Evolutionary conservation across 2,888 invertebrate species (phyloP), one percentile per base, ranked within the genome.

Genomic region (Ecliptopera silaceata): DNA sequence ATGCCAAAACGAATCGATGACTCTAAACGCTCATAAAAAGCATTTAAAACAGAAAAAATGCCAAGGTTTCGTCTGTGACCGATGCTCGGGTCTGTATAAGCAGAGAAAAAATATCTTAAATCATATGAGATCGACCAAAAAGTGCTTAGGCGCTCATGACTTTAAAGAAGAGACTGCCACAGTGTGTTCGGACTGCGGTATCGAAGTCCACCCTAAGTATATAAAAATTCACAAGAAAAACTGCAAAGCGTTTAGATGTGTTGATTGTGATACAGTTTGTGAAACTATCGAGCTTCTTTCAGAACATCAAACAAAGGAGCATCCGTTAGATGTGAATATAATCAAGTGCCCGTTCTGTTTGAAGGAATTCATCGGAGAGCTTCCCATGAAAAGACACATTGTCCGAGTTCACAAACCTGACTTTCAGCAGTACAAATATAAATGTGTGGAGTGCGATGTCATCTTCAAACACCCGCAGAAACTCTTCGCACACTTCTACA

Each of bases 381-480:
- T 59, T 0, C 62, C 77, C 0, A 57, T 89, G 12, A 59, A 76
- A 0, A 87, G 82, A 56, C 90, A 90, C 49, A 68, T 89, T 0
- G 63, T 77, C 10, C 54, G 83, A 10, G 43, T 71, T 0, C 90
- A 90, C 11, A 68, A 69, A 36, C 55, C 59, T 0, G 65, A 78
- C 0, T 59, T 80, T 0, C 80, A 81, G 22, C 56, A 84, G 0
- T 91, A 87, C 59, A 91, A 87, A 70, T 91, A 91, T 47, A 59
- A 64, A 3, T 91, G 90, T 29, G 56, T 72, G 0, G 68, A 79
- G 11, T 91, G 90, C 11, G 63, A 79, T 0, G 61, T 57, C 0
- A 63, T 77, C 0, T 91, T 78, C 18, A 82, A 81, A 39, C 90
- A 90, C 64, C 90, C 90, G 0, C 80, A 85, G 48, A 73, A 74